Base-by-base conservation (phyloP, 2,797 vertebrate species). In the Pyrocephalus nanus region DNA sequence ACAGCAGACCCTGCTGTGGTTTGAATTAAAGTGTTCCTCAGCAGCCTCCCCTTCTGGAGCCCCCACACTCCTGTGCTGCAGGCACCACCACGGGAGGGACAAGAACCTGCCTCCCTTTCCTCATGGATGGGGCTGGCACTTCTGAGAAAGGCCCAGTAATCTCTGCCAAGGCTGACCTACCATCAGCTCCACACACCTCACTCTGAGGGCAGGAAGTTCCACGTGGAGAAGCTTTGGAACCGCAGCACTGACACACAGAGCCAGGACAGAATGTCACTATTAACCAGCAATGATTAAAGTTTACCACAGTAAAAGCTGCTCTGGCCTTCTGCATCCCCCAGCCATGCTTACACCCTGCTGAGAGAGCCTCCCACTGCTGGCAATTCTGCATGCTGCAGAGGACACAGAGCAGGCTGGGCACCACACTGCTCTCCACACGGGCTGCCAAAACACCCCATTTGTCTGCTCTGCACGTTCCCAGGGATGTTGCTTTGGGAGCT, bases 161-260 rank as follows among this genome's bases (percentile, higher is more conserved):
- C 25, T 26, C 74, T 43, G 29, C n/a, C 16, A 53, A 40, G 61
- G 42, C 43, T 16, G 25, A 15, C 10, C 40, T 7, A 17, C 15
- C 5, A 5, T 15, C 1, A 38, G 10, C 22, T 47, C 42, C 70
- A 57, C 1, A 18, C 34, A 40, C 38, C 66, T 78, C 3, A 9
- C 15, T 65, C 80, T 15, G 12, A 55, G 48, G n/a, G 32, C 34
- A 53, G 29, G 32, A 71, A 76, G 65, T 6, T 50, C 70, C 38
- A 29, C 15, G 0, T 0, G 27, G 40, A 67, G 8, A 67, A 64
- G 55, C n/a, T 79, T 9, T 71, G 40, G 34, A 87, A 50, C 8
- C 0, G 0, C 45, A 54, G 30, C 60, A 47, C 6, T 0, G 1
- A 19, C 34, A 38, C 19, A 25, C 16, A 51, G 11, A 72, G 58